Percentiles rank a stretch among this genome's conserved stretches.
Evolutionary conservation across 2,113 vertebrate species (phyloP).

Genomic region (Cygnus buccinator): DNA sequence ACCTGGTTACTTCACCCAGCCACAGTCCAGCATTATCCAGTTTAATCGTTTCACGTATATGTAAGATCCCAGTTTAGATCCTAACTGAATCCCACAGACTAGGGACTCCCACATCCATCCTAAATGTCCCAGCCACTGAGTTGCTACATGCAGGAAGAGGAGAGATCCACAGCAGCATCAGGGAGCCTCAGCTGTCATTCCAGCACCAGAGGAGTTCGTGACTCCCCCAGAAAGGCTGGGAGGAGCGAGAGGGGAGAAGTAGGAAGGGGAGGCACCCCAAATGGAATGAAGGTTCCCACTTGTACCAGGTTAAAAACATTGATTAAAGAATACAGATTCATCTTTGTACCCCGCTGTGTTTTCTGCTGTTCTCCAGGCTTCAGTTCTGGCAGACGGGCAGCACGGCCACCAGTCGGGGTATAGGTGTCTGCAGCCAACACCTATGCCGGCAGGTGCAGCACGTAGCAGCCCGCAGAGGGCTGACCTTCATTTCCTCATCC

Average conservation of each 20-base stretch:
- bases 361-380: background rate
- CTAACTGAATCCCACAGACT: background rate
- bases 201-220: too few species aligned
- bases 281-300: too few species aligned
- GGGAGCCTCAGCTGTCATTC: too few species aligned
- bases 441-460: fast-evolving
- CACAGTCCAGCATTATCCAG: background rate
- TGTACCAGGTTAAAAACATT: background rate
- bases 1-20: background rate
- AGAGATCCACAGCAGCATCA: too few species aligned
- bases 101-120: background rate
- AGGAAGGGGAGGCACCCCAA: too few species aligned
- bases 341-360: background rate
- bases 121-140: background rate
- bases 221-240: too few species aligned
- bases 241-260: too few species aligned
- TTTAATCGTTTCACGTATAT: background rate
- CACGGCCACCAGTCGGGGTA: background rate
- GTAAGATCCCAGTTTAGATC: background rate
- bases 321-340: background rate
- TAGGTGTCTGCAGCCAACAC: fast-evolving
- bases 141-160: too few species aligned
- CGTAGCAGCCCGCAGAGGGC: fast-evolving
- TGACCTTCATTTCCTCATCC: background rate
- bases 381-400: background rate